Evolutionary conservation across 92 coral and sea anemone genomes (phyloP).

Genomic region (Isaurus tuberculatus): DNA sequence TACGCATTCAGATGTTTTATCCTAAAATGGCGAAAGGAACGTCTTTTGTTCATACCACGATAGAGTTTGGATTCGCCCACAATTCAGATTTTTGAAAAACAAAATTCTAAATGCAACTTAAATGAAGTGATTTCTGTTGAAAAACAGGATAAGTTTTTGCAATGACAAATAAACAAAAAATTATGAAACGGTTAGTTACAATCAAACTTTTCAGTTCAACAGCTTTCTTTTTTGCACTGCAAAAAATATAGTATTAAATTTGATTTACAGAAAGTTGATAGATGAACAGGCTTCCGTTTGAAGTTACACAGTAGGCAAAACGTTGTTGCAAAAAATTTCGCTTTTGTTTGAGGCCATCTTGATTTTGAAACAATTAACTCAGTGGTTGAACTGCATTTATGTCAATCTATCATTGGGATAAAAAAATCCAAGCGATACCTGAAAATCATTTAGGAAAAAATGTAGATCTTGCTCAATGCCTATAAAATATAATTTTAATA

Average conservation of each 20-base stretch:
- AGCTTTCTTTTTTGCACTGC: background rate
- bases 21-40: too few species aligned
- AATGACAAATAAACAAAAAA: background rate
- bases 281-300: background rate
- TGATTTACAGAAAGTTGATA: background rate
- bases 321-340: background rate
- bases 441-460: background rate
- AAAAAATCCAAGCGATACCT: background rate
- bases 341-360: background rate
- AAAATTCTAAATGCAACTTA: background rate
- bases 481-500: background rate
- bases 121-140: conserved; percentile 13
- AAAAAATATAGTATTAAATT: background rate
- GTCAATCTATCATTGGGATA: background rate
- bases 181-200: background rate
- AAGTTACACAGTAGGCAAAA: background rate
- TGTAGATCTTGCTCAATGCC: background rate
- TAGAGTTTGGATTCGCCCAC: background rate
- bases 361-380: background rate
- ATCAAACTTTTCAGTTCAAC: background rate
- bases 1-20: too few species aligned
- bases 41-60: too few species aligned
- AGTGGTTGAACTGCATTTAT: background rate
- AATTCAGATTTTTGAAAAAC: too few species aligned
- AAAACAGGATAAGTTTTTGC: conserved; percentile 2